Evolutionary conservation across 1,140 invertebrate species (phyloP).

Genomic region (Drosophila sp.): DNA sequence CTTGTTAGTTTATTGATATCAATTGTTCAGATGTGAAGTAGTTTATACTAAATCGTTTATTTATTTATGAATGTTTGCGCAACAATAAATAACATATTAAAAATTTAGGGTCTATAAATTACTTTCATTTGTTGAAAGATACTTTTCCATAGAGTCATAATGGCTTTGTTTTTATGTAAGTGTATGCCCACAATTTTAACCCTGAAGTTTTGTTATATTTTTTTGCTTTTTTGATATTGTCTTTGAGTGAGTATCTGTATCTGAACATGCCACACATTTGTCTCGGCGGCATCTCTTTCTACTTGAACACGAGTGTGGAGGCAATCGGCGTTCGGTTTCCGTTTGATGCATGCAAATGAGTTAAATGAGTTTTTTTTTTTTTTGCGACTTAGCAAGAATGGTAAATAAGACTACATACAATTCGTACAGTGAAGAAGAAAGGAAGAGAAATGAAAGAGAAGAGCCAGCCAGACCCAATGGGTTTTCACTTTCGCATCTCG

Average conservation of each 20-base stretch:
- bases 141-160: neutral
- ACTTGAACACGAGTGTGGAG: slow-evolving; percentile 1
- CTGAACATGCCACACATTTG: slow-evolving; percentile 6
- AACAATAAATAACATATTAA: too few relatives aligned
- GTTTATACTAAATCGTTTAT: too few relatives aligned
- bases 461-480: slow-evolving; percentile 15
- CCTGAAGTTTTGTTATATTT: neutral
- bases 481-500: slow-evolving; percentile 62
- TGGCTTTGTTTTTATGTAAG: slow-evolving; percentile 7
- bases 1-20: too few relatives aligned
- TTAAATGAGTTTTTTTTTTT: neutral
- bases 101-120: neutral
- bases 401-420: neutral
- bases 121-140: neutral
- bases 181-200: neutral
- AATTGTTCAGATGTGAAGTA: too few relatives aligned
- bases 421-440: too few relatives aligned
- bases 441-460: slow-evolving; percentile 2
- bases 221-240: neutral
- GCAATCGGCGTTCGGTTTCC: slow-evolving; percentile 9
- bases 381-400: slow-evolving; percentile 3
- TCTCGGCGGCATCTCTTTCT: slow-evolving; percentile 18
- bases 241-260: neutral
- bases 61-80: too few relatives aligned
- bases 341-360: slow-evolving; percentile 28